These are phyloP conservation scores for Chymomyza procnemis DNA, from an alignment of 2,888 invertebrate species.

Conservation along the genomic window DNA sequence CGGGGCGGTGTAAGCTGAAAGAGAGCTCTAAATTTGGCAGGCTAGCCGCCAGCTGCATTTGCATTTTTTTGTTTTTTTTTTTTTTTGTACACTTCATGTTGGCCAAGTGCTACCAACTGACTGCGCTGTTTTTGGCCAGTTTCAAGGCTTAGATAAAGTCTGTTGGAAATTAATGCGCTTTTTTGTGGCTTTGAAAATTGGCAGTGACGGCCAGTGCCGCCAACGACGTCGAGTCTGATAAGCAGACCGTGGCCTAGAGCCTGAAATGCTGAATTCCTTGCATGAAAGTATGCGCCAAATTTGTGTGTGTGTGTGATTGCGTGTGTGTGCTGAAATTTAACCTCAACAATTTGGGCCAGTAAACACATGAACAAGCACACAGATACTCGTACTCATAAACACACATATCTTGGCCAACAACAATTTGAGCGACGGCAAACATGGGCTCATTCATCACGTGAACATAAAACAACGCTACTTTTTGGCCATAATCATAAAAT, in stretches of 20 bases:
- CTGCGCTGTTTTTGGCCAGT: conserved; percentile 31
- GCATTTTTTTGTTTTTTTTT: too few relatives aligned
- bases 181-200: conserved; percentile 17
- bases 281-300: conserved; percentile 1
- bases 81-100: conserved; percentile 26
- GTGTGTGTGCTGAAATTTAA: conserved; percentile 40
- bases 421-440: background rate
- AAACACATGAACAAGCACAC: conserved; percentile 32
- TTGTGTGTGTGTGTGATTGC: conserved; percentile 3
- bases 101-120: conserved; percentile 13
- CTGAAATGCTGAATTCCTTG: background rate
- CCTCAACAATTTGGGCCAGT: conserved; percentile 52
- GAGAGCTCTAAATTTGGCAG: background rate
- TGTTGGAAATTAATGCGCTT: conserved; percentile 33
- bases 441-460: conserved; percentile 39
- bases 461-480: conserved; percentile 1
- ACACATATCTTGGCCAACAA: background rate
- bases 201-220: background rate
- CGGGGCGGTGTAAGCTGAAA: background rate
- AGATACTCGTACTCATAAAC: conserved; percentile 1
- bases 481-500: conserved; percentile 4
- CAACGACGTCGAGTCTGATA: background rate
- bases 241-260: background rate
- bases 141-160: conserved; percentile 50
- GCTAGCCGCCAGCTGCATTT: conserved; percentile 43